A percentile compares a stretch with the other conserved stretches of the same genome.
Evolutionary conservation across 2,113 vertebrate genomes (phyloP).

Genomic region (Zonotrichia leucophrys): DNA sequence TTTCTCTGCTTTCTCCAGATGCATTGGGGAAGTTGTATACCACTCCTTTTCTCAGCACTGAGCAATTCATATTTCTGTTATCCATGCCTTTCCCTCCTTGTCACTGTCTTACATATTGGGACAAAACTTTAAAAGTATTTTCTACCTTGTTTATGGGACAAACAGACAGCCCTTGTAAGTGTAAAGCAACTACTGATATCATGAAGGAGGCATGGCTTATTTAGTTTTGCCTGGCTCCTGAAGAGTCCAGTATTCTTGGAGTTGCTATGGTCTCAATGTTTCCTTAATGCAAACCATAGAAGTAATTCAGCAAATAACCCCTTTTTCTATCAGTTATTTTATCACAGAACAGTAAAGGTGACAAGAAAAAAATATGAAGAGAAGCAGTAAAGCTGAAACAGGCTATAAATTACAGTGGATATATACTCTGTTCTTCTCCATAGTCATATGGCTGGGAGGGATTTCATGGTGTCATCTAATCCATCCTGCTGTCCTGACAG

Average conservation of each 20-base stretch:
- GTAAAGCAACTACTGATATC: neutral
- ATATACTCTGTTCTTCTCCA: neutral
- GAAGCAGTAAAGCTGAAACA: neutral
- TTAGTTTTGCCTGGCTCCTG: neutral
- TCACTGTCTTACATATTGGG: neutral
- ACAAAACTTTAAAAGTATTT: neutral
- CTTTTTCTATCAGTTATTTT: neutral
- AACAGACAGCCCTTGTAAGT: neutral
- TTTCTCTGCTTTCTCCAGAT: neutral
- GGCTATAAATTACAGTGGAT: neutral
- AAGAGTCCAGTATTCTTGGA: neutral
- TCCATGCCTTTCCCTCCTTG: neutral
- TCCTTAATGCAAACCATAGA: neutral
- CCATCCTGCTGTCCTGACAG: neutral
- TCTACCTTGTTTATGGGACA: neutral
- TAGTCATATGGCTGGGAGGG: neutral
- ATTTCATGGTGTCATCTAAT: conserved; percentile 14
- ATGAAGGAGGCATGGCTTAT: neutral
- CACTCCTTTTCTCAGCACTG: neutral
- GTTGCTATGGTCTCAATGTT: neutral
- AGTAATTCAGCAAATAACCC: neutral
- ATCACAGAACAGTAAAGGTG: neutral
- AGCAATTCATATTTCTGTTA: neutral
- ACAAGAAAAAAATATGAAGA: neutral
- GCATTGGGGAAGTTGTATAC: fast-evolving